These are phyloP conservation scores for Artemisiospiza belli DNA, from an alignment of 2,113 vertebrate genomes.

Conservation along the genomic window DNA sequence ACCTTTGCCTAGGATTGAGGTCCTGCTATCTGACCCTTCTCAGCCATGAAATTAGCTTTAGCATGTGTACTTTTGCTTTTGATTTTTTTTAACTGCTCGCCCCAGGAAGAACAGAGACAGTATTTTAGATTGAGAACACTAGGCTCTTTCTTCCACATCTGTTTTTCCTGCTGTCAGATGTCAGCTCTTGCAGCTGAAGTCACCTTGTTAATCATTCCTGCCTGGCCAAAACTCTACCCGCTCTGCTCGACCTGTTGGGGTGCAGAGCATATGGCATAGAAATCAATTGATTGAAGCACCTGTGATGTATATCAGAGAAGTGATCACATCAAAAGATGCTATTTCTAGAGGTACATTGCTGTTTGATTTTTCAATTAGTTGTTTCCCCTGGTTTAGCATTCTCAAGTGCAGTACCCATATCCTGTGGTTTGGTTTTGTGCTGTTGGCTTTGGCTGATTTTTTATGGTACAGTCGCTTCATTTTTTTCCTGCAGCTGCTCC, in stretches of 20 bases:
- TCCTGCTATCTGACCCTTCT: conserved; percentile 14
- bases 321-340: background rate
- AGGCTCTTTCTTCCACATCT: conserved; percentile 31
- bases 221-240: background rate
- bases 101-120: background rate
- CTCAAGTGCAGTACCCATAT: background rate
- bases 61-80: background rate
- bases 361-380: background rate
- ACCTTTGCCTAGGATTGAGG: background rate
- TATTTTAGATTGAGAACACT: conserved; percentile 28
- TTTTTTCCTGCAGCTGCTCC: conserved; percentile 34
- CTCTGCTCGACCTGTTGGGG: background rate
- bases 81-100: background rate
- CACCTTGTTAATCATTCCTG: conserved; percentile 57
- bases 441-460: background rate
- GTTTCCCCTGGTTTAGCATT: background rate
- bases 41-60: conserved; percentile 52
- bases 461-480: background rate
- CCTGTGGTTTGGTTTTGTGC: background rate
- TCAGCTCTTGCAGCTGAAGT: conserved; percentile 38
- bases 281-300: background rate
- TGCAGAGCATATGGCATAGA: background rate
- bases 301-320: background rate
- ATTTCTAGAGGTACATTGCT: background rate
- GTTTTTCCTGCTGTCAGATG: conserved; percentile 26